These are phyloP conservation scores for Drosophila mayaguana DNA, from an alignment of 2,888 invertebrate genomes.

Conservation along the genomic window DNA sequence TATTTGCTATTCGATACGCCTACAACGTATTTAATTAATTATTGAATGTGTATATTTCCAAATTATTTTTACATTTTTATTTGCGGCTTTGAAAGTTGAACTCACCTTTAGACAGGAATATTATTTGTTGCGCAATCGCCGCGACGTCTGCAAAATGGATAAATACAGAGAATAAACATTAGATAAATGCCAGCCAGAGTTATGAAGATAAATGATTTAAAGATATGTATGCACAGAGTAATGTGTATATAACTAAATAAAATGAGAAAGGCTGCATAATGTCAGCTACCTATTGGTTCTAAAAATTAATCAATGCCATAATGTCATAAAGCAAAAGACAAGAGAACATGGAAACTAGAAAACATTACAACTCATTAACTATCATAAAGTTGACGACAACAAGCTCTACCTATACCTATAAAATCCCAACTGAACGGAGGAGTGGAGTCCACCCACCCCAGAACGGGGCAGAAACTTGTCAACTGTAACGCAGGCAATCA, in stretches of 20 bases:
- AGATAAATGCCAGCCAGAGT: constrained; percentile 59
- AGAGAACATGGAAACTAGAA: constrained; percentile 14
- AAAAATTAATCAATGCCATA: constrained; percentile 67
- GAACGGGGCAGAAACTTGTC: constrained; percentile 62
- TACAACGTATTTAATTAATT: constrained; percentile 66
- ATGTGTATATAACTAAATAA: not conserved
- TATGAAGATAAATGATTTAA: constrained; percentile 15
- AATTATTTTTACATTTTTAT: constrained; percentile 25
- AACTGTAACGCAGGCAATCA: constrained; percentile 77
- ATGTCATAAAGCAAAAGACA: constrained; percentile 24
- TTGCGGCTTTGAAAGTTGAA: constrained; percentile 50
- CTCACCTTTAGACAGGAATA: constrained; percentile 72
- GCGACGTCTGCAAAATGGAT: constrained; percentile 60
- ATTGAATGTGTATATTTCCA: constrained; percentile 30
- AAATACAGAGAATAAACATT: constrained; percentile 36
- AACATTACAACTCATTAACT: constrained; percentile 60
- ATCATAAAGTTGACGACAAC: constrained; percentile 26
- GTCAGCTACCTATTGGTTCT: constrained; percentile 33
- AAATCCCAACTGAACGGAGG: constrained; percentile 20
- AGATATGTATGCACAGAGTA: not conserved
- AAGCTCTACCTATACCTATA: not conserved
- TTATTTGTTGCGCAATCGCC: constrained; percentile 60
- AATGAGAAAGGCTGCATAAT: constrained; percentile 23
- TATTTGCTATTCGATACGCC: constrained; percentile 68
- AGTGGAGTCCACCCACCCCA: constrained; percentile 25